Conservation (phyloP, 2,888 invertebrate species). For the Stramonita haemastoma region DNA sequence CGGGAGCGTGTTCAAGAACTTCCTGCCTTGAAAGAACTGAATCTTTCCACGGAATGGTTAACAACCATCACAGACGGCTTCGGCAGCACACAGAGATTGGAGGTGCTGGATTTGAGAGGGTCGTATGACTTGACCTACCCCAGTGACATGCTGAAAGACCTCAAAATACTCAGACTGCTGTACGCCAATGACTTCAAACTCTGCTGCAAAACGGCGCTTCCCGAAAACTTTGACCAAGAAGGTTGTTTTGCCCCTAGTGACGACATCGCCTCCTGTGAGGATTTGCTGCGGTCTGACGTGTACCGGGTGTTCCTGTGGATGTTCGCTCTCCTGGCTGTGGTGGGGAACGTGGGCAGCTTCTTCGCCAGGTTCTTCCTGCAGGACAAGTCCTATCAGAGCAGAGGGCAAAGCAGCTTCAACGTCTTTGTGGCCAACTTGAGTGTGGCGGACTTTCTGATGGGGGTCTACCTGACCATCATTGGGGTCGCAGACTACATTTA, state of each 20-base stretch:
- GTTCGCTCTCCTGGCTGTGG: slow-evolving; percentile 36
- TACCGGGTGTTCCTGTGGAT: slow-evolving; percentile 41
- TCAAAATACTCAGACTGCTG: neutral
- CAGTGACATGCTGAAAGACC: neutral
- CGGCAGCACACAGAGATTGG: neutral
- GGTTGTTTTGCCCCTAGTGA: slow-evolving; percentile 37
- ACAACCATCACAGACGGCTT: slow-evolving; percentile 27
- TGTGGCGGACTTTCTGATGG: slow-evolving; percentile 55
- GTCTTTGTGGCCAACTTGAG: slow-evolving; percentile 46
- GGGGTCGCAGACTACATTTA: slow-evolving; percentile 57
- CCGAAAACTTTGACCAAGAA: slow-evolving; percentile 9
- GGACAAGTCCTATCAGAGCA: neutral
- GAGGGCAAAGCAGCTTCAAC: slow-evolving; percentile 38
- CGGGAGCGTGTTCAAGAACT: neutral
- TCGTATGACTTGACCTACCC: slow-evolving; percentile 9
- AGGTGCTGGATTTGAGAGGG: slow-evolving; percentile 34
- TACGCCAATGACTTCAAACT: slow-evolving; percentile 40
- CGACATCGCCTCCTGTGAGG: slow-evolving; percentile 44
- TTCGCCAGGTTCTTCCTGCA: slow-evolving; percentile 39
- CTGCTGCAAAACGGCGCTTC: slow-evolving; percentile 34
- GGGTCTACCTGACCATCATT: slow-evolving; percentile 58
- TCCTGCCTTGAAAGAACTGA: neutral
- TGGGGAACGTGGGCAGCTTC: slow-evolving; percentile 41
- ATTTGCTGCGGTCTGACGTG: slow-evolving; percentile 33
- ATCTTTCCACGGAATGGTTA: slow-evolving; percentile 27